Base-by-base conservation (phyloP, 1,140 invertebrate genomes). In the Camponotus vicinus region DNA sequence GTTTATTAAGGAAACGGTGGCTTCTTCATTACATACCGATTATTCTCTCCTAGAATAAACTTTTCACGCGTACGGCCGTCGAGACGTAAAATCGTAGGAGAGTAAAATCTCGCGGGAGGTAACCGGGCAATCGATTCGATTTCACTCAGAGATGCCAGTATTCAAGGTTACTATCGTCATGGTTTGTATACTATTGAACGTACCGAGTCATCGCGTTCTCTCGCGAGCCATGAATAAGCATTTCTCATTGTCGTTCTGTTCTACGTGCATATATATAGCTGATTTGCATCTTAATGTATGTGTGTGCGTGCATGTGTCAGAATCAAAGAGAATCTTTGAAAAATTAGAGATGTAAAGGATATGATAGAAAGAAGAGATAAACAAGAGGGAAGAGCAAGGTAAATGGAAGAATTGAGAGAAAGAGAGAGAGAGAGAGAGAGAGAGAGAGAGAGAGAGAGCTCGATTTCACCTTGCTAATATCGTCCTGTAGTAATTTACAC, bases 391-490 rank as follows among this genome's bases (percentile, higher is more conserved):
- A 3, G 32, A 64, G 11, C n/a, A 32, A 11, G 27, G 49, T 6
- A 45, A 9, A 73, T 18, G 34, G 8, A 8, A 18, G 5, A 3
- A 18, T 52, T 3, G 2, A 49, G 11, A 49, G 45, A 8, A 27
- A 45, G 55, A 67, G 8, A 52, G 55, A 40, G n/a, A 59, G 42
- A 40, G n/a, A 80, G 15, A 55, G 18, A 82, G 77, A 78, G 71
- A 55, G 52, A 67, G 66, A 69, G 64, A 87, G 79, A 78, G 80
- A 82, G 49, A 85, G 90, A 88, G 91, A 91, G 85, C 85, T 90
- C 78, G 85, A 91, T 91, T 88, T 91, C 90, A 86, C 86, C 88
- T 88, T 86, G 61, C 70, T 91, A 89, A 85, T 91, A 90, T 90
- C 87, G 87, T 91, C 89, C 82, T 87, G 89, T 88, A 86, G 42